phyloP scores from a whole-genome alignment of 2,888 invertebrate species.

The Zaprionus lineosus region DNA sequence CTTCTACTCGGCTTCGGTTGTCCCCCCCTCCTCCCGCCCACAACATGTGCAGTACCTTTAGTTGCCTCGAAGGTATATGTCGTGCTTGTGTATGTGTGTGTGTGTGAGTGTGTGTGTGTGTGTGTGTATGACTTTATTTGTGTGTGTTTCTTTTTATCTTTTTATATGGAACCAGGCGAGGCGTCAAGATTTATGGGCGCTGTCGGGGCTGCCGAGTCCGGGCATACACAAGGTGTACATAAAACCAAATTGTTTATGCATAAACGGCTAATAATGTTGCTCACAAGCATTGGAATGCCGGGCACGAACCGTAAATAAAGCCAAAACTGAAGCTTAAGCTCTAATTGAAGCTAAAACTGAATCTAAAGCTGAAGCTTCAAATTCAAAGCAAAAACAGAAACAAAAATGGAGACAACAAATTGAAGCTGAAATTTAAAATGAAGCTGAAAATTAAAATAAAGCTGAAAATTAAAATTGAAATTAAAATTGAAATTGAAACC shows the following conservation, averaged over 20 bases:
- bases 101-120: slow-evolving; percentile 6
- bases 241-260: slow-evolving; percentile 66
- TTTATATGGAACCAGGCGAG: slow-evolving; percentile 55
- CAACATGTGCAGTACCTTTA: no score
- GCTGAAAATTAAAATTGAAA: slow-evolving; percentile 1
- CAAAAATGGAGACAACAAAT: no score
- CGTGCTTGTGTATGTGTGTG: slow-evolving; percentile 1
- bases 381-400: neutral
- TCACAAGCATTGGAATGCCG: slow-evolving; percentile 53
- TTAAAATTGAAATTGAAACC: slow-evolving; percentile 12
- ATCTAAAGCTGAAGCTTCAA: slow-evolving; percentile 6
- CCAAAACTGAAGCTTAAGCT: slow-evolving; percentile 13
- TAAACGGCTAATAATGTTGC: slow-evolving; percentile 47
- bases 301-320: slow-evolving; percentile 49
- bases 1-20: no score
- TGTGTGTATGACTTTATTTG: neutral
- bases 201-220: slow-evolving; percentile 34
- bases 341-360: slow-evolving; percentile 27
- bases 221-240: slow-evolving; percentile 46
- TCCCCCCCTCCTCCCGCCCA: neutral
- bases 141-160: slow-evolving; percentile 5
- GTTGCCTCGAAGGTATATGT: neutral
- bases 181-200: slow-evolving; percentile 61
- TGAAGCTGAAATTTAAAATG: neutral
- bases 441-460: slow-evolving; percentile 12